Conservation (phyloP, 2,113 vertebrate genomes). For the Neofelis nebulosa region DNA sequence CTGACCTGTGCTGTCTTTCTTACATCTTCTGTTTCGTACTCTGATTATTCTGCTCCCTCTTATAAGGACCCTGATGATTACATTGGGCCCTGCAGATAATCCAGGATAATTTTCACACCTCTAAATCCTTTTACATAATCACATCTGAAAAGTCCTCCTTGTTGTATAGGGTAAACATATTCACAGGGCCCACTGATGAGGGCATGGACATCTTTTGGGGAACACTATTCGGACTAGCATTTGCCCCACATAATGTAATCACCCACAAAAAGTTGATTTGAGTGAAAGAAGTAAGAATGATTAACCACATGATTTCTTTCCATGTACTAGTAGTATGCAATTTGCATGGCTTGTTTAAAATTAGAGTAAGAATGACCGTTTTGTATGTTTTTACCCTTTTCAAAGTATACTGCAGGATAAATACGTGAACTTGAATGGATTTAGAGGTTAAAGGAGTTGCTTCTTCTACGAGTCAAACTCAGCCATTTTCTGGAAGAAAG, state of each 20-base stretch:
- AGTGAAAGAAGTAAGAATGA: background rate
- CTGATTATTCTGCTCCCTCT: background rate
- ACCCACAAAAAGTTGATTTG: background rate
- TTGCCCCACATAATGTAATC: background rate
- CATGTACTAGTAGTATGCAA: background rate
- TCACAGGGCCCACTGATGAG: background rate
- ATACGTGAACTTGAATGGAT: conserved; percentile 80
- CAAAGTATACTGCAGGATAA: conserved; percentile 34
- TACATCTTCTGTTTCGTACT: background rate
- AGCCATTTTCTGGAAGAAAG: conserved; percentile 41
- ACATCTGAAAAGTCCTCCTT: background rate
- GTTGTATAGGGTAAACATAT: background rate
- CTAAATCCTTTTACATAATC: background rate
- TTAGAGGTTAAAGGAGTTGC: conserved; percentile 82
- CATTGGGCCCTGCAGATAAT: background rate
- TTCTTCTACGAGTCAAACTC: conserved; percentile 65
- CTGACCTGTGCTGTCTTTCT: background rate
- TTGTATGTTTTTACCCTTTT: conserved; percentile 42
- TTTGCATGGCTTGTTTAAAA: conserved; percentile 14
- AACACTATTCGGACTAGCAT: background rate
- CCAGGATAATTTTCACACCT: background rate
- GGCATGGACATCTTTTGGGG: background rate
- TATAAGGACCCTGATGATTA: background rate
- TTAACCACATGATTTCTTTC: background rate
- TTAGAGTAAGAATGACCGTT: background rate